Evolutionary conservation across 2,888 invertebrate species (phyloP).

Genomic region (Plemyria rubiginata): DNA sequence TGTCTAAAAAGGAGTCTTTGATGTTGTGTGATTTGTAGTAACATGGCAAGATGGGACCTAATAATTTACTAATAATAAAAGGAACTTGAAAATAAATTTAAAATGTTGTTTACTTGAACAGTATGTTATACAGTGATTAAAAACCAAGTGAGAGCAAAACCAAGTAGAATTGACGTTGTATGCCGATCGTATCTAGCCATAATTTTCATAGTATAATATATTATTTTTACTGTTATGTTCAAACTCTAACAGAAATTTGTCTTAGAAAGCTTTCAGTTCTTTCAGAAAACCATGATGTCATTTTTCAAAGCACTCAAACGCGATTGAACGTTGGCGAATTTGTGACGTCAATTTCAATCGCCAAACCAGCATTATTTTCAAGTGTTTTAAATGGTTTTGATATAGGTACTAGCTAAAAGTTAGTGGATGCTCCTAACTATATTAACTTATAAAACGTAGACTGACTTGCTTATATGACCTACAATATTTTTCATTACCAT

Average conservation of each 20-base stretch:
- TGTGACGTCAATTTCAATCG: not conserved
- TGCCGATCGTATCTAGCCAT: too few relatives aligned
- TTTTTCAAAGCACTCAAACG: not conserved
- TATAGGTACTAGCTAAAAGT: too few relatives aligned
- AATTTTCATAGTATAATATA: too few relatives aligned
- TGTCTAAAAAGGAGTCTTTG: constrained; percentile 40
- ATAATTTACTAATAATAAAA: not conserved
- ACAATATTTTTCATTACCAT: too few relatives aligned
- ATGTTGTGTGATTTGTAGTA: constrained; percentile 33
- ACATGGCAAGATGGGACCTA: not conserved
- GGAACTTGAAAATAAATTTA: not conserved
- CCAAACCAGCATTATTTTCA: too few relatives aligned
- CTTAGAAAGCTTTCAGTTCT: not conserved
- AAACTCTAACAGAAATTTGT: not conserved
- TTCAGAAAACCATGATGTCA: not conserved
- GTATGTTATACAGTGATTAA: not conserved
- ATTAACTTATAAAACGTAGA: too few relatives aligned
- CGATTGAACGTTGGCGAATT: not conserved
- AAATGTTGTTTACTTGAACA: not conserved
- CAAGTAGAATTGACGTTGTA: too few relatives aligned
- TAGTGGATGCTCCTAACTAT: too few relatives aligned
- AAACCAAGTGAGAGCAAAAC: not conserved
- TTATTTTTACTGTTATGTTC: too few relatives aligned
- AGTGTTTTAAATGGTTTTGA: too few relatives aligned
- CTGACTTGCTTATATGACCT: too few relatives aligned